Conservation (phyloP, 2,888 invertebrate genomes). For the Hydropsyche betteni region DNA sequence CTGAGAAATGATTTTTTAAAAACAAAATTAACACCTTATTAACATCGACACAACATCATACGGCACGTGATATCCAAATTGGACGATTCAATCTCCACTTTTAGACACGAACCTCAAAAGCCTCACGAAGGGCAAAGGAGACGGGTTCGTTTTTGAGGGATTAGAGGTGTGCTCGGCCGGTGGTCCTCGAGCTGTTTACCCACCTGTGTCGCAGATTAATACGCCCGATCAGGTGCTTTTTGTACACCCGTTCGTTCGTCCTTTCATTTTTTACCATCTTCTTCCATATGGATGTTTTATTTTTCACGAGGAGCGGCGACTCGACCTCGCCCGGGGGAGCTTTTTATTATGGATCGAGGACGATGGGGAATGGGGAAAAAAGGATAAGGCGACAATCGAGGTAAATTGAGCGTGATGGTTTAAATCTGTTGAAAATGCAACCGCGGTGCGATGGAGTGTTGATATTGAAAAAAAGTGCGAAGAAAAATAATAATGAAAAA, state of each 20-base stretch:
- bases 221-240: conserved; percentile 42
- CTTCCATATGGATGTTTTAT: conserved; percentile 17
- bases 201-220: conserved; percentile 42
- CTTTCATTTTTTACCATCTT: background rate
- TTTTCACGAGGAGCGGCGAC: background rate
- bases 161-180: conserved; percentile 16
- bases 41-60: no score
- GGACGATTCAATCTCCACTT: no score
- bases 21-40: no score
- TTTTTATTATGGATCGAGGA: conserved; percentile 13
- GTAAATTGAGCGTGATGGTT: conserved; percentile 34
- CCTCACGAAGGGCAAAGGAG: no score
- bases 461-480: no score
- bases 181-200: conserved; percentile 42
- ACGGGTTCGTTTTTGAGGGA: background rate
- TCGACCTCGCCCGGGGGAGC: background rate
- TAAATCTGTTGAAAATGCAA: conserved; percentile 2
- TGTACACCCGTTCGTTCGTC: conserved; percentile 26
- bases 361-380: conserved; percentile 31
- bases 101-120: no score
- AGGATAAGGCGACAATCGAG: conserved; percentile 1
- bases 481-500: no score
- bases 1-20: no score
- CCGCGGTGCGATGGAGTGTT: no score
- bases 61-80: no score